These are phyloP conservation scores for Augiades crinisus DNA, from an alignment of 2,888 invertebrate species.

Conservation along the genomic window DNA sequence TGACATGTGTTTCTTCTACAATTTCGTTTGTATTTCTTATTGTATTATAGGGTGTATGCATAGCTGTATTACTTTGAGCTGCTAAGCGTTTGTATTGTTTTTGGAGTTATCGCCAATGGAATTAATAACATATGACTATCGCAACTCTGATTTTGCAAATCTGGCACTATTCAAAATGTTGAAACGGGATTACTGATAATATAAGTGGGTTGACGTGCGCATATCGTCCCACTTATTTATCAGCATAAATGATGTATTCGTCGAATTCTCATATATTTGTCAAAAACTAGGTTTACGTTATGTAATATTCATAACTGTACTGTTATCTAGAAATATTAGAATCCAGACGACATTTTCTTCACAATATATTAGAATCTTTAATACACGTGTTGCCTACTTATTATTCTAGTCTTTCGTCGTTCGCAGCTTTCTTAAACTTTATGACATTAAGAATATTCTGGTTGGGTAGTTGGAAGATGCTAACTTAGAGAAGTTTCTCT, in stretches of 20 bases:
- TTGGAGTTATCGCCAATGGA: too few relatives aligned
- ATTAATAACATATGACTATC: too few relatives aligned
- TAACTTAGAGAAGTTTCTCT: slow-evolving; percentile 7
- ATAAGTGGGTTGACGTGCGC: slow-evolving; percentile 10
- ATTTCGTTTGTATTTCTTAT: not conserved
- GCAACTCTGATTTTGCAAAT: not conserved
- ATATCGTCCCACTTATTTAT: slow-evolving; percentile 9
- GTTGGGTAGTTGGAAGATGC: not conserved
- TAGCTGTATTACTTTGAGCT: too few relatives aligned
- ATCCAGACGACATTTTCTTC: slow-evolving; percentile 4
- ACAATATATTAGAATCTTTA: slow-evolving; percentile 10
- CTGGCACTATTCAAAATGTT: not conserved
- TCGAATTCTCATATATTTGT: not conserved
- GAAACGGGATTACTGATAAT: slow-evolving; percentile 6
- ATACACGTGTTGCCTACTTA: slow-evolving; percentile 10
- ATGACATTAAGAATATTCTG: slow-evolving; percentile 6
- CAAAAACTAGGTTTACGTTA: not conserved
- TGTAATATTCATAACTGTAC: not conserved
- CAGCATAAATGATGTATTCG: not conserved
- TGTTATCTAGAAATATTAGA: not conserved
- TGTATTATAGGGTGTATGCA: too few relatives aligned
- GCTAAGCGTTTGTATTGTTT: too few relatives aligned
- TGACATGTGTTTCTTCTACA: not conserved
- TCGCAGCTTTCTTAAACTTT: slow-evolving; percentile 20
- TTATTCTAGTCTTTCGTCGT: slow-evolving; percentile 11